Evolutionary conservation across 2,113 vertebrate genomes (phyloP).

Genomic region (Nesospiza acunhae): DNA sequence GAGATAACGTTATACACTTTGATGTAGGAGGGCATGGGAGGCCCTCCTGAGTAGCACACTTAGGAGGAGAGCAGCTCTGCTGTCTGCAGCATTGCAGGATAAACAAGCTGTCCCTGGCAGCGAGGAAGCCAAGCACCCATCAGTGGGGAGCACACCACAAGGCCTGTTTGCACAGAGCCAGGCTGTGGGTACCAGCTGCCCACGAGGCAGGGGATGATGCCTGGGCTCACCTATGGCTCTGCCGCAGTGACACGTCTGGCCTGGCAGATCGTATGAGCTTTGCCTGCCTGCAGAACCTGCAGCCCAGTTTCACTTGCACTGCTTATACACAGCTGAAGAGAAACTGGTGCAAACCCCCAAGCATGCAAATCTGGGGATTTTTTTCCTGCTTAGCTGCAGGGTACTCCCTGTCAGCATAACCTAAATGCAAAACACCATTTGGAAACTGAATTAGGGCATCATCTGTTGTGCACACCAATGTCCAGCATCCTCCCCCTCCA

Average conservation of each 20-base stretch:
- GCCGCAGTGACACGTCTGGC: rapidly evolving
- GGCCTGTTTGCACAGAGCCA: not conserved
- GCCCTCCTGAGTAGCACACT: not conserved
- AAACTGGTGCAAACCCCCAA: not conserved
- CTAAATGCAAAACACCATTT: not conserved
- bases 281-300: not conserved
- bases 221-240: not conserved
- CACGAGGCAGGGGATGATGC: not conserved
- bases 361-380: not conserved
- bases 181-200: not conserved
- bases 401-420: constrained; percentile 17
- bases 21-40: constrained; percentile 42
- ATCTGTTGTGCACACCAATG: not conserved
- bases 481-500: not conserved
- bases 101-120: not conserved
- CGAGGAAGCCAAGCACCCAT: not conserved
- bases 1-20: constrained; percentile 1
- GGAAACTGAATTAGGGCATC: not conserved
- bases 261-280: not conserved
- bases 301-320: not conserved
- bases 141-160: not conserved
- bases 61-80: not conserved
- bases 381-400: not conserved
- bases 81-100: not conserved
- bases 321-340: not conserved